These are phyloP conservation scores for Heliconius himera DNA, from an alignment of 1,140 invertebrate genomes.

Conservation along the genomic window DNA sequence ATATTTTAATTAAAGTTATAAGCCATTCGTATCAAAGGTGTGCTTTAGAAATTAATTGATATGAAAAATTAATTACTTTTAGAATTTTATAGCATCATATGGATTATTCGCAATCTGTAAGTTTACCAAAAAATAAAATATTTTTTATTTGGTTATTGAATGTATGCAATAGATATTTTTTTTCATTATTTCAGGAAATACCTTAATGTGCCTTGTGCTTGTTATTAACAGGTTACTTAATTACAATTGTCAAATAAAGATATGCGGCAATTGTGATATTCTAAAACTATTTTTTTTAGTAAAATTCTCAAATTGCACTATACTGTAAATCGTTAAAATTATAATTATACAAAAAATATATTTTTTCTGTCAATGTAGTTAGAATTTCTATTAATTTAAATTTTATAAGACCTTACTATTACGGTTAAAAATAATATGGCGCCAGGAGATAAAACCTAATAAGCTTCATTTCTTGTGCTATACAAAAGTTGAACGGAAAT, in stretches of 20 bases:
- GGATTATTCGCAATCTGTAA: not conserved
- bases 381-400: not conserved
- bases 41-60: not conserved
- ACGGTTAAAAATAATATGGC: not conserved
- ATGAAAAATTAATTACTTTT: not conserved
- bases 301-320: no score
- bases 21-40: not conserved
- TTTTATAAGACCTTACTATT: not conserved
- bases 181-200: no score
- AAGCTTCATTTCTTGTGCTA: not conserved
- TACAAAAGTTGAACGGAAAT: conserved; percentile 1
- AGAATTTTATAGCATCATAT: not conserved
- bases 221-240: no score
- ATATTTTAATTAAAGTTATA: not conserved
- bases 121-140: not conserved
- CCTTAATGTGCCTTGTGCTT: no score
- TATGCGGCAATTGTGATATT: no score
- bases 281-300: no score
- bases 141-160: no score
- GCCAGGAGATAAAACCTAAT: not conserved
- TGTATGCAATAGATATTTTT: no score
- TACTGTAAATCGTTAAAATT: not conserved
- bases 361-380: not conserved
- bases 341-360: not conserved
- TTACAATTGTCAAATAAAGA: no score